Evolutionary conservation across 1,140 invertebrate species (phyloP).

Genomic region (Marisa cornuarietis): DNA sequence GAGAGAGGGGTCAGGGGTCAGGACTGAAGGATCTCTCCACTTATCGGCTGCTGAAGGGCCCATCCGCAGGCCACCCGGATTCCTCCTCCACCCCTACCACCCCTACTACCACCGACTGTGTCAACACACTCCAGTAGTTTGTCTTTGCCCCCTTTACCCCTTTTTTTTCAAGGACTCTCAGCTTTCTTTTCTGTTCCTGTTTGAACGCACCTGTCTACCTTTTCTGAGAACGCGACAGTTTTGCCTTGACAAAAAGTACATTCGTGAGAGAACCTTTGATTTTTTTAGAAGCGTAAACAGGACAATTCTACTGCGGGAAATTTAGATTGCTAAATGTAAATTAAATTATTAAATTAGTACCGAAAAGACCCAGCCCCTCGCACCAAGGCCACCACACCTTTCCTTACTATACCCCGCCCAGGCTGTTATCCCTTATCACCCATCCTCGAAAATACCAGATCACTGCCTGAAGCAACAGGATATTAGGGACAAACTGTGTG

Average conservation of each 20-base stretch:
- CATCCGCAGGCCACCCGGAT: neutral
- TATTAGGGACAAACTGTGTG: no score
- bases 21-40: neutral
- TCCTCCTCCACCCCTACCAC: no score
- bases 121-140: constrained; percentile 2
- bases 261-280: neutral
- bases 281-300: no score
- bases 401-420: no score
- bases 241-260: neutral
- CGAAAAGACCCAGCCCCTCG: no score
- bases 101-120: neutral
- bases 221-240: neutral
- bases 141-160: neutral
- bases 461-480: no score
- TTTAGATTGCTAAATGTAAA: no score
- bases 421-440: no score
- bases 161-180: neutral
- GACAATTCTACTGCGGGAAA: no score
- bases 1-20: neutral
- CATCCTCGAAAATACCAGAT: no score
- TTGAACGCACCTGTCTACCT: constrained; percentile 7
- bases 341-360: no score
- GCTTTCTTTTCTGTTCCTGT: neutral
- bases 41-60: constrained; percentile 1
- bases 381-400: no score